Base-by-base conservation (phyloP, 2,888 invertebrate species). In the Limenitis camilla region DNA sequence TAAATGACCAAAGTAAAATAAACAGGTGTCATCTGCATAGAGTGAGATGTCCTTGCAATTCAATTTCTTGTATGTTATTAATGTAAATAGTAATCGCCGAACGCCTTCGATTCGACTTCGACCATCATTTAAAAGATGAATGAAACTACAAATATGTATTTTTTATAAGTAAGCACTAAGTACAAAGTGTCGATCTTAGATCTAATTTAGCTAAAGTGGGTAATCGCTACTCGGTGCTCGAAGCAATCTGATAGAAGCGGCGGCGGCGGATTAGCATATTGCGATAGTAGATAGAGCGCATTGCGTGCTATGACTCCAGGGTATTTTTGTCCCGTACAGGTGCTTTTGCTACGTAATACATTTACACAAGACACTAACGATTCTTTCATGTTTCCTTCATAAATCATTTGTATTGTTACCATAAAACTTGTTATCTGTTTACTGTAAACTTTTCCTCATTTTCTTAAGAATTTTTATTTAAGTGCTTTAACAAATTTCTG, bases 181-280 rank as follows among this genome's bases (percentile, higher is more conserved):
- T 19, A 29, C 29, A 35, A 51, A 7, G 28, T 40, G 27, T 29
- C 45, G 31, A 40, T 48, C 10, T 33, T 11, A 48, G 28, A 46
- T 41, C 32, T 52, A 52, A 46, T 38, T 52, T 42, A 35, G 44
- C 35, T 35, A 44, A 44, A 39, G 36, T 47, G 38, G 44, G 38
- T 10, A 44, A 51, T 52, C 38, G n/a, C n/a, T n/a, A n/a, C n/a
- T n/a, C n/a, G n/a, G n/a, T n/a, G n/a, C n/a, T n/a, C n/a, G n/a
- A n/a, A 55, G 51, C 62, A 67, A 69, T 71, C 68, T 66, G 74
- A 77, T 76, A 71, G 67, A 68, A 73, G 69, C 66, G 35, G 3
- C 19, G 19, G 19, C 19, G 19, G 64, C 61, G 64, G 74, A 76
- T 76, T 74, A 77, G 64, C 64, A 60, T 62, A 60, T 54, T 52